Evolutionary conservation across 2,113 vertebrate genomes (phyloP).

Genomic region (Clupea harengus): DNA sequence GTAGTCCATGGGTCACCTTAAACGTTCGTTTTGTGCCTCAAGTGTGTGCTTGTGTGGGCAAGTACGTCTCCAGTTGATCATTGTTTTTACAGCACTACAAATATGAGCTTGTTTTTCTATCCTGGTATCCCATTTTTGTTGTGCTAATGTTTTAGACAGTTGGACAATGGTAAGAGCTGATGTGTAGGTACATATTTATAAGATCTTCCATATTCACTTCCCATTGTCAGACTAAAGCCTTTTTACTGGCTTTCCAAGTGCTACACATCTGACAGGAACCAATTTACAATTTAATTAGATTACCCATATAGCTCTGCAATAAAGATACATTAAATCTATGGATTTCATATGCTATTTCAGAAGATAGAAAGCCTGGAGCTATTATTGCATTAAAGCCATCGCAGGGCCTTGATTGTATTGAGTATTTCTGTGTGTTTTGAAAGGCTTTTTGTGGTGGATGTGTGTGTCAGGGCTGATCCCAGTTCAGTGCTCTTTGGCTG

Average conservation of each 20-base stretch:
- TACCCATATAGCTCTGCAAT: background rate
- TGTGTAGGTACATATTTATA: background rate
- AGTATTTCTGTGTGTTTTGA: background rate
- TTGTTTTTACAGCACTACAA: background rate
- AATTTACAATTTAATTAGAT: background rate
- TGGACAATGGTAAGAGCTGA: background rate
- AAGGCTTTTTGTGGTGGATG: background rate
- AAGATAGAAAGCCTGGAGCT: background rate
- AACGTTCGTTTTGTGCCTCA: background rate
- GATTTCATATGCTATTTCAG: background rate
- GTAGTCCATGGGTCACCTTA: constrained; percentile 35
- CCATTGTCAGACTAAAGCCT: background rate
- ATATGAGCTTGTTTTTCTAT: background rate
- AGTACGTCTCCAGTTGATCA: background rate
- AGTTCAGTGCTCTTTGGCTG: constrained; percentile 24
- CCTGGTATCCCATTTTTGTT: background rate
- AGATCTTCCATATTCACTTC: background rate
- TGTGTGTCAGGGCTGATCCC: background rate
- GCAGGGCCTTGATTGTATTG: background rate
- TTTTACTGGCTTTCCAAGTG: background rate
- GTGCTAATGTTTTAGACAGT: background rate
- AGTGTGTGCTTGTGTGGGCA: background rate
- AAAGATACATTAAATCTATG: background rate
- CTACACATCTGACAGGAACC: background rate
- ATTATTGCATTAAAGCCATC: background rate